Base-by-base conservation (phyloP, 1,140 invertebrate species). In the Zaprionus kolodkinae region DNA sequence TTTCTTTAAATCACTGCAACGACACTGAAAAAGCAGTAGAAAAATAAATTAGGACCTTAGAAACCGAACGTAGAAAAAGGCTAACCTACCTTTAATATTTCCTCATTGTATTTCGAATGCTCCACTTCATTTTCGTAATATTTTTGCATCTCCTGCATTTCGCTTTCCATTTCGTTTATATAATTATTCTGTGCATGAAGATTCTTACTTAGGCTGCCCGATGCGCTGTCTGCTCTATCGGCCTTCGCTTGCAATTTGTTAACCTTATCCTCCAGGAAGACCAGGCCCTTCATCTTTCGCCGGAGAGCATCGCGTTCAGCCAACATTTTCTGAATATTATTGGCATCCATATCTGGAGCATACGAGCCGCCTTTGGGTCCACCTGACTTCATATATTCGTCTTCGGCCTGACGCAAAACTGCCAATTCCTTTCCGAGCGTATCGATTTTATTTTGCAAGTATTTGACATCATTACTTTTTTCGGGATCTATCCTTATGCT, bases 81-180 rank as follows among this genome's bases (percentile, higher is more conserved):
- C n/a, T 6, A 35, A 10, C 62, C 38, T 50, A 90, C 90, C 72
- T 78, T 80, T 0, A 90, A 70, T 5, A 90, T 21, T 35, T 88
- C 72, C 45, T 90, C 83, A 36, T 80, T 78, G 11, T 61, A 81
- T 12, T 85, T 91, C 0, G 66, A 36, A n/a, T 83, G 78, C 12
- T 79, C 79, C 2, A 88, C 68, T 63, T 91, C 76, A 43, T 56
- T 65, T 54, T 91, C 87, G 63, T 91, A 91, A 67, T 79, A 91
- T 1, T 61, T 68, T 30, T 91, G 91, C 86, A 91, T 91, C 10
- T 91, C 75, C 11, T 66, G 60, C 67, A 91, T 91, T 12, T 91
- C 90, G 11, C 70, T 63, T 13, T 91, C 73, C 81, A 91, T 78
- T 25, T 78, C 65, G 13, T 57, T 17, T 35, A 91, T 79, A 45